These are phyloP conservation scores for Scolopax mira DNA, from an alignment of 2,113 vertebrate genomes.

Conservation along the genomic window DNA sequence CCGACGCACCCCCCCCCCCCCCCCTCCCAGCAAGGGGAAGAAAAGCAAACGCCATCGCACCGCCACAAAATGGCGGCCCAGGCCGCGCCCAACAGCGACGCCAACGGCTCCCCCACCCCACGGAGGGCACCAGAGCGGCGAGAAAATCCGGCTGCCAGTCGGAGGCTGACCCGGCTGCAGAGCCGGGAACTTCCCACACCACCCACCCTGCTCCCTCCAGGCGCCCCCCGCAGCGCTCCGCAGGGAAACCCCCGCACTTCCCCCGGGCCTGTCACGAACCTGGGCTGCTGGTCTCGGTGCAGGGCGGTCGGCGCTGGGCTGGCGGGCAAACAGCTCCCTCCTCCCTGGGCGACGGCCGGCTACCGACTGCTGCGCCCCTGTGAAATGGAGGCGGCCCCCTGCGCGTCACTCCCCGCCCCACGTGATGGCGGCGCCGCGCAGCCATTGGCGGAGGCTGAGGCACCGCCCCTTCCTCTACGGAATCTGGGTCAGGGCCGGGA, in stretches of 20 bases:
- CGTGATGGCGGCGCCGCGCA: not conserved
- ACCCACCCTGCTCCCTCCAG: no score
- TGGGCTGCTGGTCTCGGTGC: not conserved
- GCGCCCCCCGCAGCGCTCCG: not conserved
- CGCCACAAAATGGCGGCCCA: constrained; percentile 43
- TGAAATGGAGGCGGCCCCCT: constrained; percentile 1
- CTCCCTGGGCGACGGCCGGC: no score
- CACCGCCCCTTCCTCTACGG: not conserved
- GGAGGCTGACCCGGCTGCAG: not conserved
- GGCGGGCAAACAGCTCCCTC: not conserved
- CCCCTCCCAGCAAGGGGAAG: not conserved
- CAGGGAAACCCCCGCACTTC: not conserved
- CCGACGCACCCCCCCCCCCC: not conserved
- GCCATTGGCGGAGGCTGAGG: not conserved
- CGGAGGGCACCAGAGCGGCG: rapidly evolving
- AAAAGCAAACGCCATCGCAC: not conserved
- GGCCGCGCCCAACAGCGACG: not conserved
- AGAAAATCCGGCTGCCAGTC: no score
- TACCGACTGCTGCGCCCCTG: not conserved
- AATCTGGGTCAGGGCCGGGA: not conserved
- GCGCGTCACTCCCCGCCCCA: not conserved
- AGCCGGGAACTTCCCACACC: not conserved
- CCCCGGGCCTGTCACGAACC: not conserved
- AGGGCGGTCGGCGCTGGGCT: no score
- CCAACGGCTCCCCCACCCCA: rapidly evolving